phyloP scores from a whole-genome alignment of 2,888 invertebrate genomes.

The Odontomyia ornata region DNA sequence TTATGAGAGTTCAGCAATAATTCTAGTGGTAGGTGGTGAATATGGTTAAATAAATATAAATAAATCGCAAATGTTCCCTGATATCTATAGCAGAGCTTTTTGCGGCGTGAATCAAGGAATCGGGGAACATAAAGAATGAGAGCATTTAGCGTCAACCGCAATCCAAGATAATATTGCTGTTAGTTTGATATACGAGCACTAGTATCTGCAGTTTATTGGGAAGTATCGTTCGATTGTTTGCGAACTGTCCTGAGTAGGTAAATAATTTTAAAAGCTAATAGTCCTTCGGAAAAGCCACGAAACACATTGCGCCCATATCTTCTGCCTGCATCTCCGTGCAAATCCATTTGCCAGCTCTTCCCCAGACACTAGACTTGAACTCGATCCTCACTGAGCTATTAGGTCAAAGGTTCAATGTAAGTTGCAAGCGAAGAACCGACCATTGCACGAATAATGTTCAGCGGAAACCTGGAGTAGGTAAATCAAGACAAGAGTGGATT shows the following conservation, averaged over 20 bases:
- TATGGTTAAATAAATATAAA: slow-evolving; percentile 2
- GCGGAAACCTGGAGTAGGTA: background rate
- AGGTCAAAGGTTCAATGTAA: slow-evolving; percentile 30
- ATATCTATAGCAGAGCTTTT: background rate
- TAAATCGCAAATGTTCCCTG: background rate
- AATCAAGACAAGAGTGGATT: slow-evolving; percentile 4
- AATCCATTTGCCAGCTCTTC: background rate
- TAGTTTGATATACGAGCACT: background rate
- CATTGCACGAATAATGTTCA: background rate
- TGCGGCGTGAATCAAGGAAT: background rate
- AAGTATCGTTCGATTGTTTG: background rate
- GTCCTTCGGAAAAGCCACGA: too few species aligned
- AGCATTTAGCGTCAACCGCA: slow-evolving; percentile 1
- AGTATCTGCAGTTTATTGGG: background rate
- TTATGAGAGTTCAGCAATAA: slow-evolving; percentile 7
- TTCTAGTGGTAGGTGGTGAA: background rate
- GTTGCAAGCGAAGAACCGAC: background rate
- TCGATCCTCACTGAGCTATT: slow-evolving; percentile 3
- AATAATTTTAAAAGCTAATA: too few species aligned
- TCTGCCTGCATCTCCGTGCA: background rate
- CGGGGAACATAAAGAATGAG: background rate
- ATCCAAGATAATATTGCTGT: background rate
- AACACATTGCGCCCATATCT: background rate
- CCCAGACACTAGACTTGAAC: background rate
- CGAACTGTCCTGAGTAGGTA: background rate